Percentiles rank a stretch among this genome's conserved stretches.
These are phyloP conservation scores for Blastomussa wellsi DNA, from an alignment of 92 coral and sea anemone species.

Conservation along the genomic window DNA sequence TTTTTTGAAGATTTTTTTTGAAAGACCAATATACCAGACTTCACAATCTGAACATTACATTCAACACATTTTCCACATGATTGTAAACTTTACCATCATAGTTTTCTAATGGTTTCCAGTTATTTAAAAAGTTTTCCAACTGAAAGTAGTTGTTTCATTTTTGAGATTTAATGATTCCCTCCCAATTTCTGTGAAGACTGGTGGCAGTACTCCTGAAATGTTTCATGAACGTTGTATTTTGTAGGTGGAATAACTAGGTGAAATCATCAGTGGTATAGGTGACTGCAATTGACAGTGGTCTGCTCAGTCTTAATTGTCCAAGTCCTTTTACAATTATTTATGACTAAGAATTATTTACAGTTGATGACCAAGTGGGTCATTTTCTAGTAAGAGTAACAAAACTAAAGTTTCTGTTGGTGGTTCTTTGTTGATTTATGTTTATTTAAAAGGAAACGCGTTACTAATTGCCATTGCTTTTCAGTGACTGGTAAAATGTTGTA, in stretches of 20 bases:
- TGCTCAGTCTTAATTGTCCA: background rate
- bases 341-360: constrained; percentile 23
- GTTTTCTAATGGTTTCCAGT: background rate
- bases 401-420: constrained; percentile 2
- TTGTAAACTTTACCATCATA: background rate
- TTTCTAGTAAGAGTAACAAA: background rate
- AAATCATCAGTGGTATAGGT: background rate
- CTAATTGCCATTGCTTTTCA: background rate
- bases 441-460: background rate
- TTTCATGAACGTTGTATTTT: background rate
- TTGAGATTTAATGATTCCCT: background rate
- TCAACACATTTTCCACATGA: background rate
- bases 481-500: too few species aligned
- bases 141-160: background rate
- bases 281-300: background rate
- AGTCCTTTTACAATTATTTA: constrained; percentile 11
- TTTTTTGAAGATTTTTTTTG: background rate
- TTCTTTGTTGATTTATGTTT: background rate
- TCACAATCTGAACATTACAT: too few species aligned
- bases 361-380: background rate
- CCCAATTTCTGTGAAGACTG: background rate
- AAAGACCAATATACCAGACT: background rate
- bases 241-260: background rate
- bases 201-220: background rate
- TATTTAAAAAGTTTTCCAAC: background rate